Base-by-base conservation (phyloP, 2,113 vertebrate species). In the Sylvia atricapilla region DNA sequence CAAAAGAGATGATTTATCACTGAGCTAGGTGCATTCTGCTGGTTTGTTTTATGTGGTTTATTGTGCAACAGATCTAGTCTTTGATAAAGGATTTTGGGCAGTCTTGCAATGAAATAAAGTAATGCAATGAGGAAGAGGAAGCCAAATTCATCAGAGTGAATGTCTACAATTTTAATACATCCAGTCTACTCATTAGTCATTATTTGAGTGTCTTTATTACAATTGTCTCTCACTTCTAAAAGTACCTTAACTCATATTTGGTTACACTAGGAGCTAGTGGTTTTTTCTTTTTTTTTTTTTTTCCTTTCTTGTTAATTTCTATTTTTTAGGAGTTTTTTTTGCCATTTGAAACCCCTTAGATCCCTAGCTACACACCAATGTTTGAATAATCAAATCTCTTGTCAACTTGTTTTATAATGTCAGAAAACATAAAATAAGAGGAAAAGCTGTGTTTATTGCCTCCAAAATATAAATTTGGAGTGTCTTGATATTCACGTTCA, bases 401-500 rank as follows among this genome's bases (percentile, higher is more conserved):
- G 7, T 55, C 8, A 63, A 1, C 1, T 63, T 47, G 2, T 50
- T 85, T 88, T 35, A 6, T 19, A 64, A 4, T 30, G 31, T 67
- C 14, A 59, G 12, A 30, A 68, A 84, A 2, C 2, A 43, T 7
- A 50, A 37, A 74, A 43, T 4, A 27, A 17, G 11, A 9, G 17
- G 14, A 47, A 4, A 4, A 1, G 0, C 1, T 33, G 1, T 37
- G 8, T 53, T 84, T 50, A 39, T 37, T 55, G 8, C 24, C 11
- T 46, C 4, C 12, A 78, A 77, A 74, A 22, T 31, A 41, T 31
- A 35, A 56, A 70, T 37, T 4, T 49, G 10, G 6, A 64, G 1
- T 60, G 10, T 30, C 2, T 2, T 15, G 43, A 49, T 13, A 72
- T 8, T 44, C 10, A 22, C 2, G 20, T 77, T 53, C 13, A 67